These are phyloP conservation scores for Lophius americanus DNA, from an alignment of 2,797 vertebrate genomes.

Conservation along the genomic window DNA sequence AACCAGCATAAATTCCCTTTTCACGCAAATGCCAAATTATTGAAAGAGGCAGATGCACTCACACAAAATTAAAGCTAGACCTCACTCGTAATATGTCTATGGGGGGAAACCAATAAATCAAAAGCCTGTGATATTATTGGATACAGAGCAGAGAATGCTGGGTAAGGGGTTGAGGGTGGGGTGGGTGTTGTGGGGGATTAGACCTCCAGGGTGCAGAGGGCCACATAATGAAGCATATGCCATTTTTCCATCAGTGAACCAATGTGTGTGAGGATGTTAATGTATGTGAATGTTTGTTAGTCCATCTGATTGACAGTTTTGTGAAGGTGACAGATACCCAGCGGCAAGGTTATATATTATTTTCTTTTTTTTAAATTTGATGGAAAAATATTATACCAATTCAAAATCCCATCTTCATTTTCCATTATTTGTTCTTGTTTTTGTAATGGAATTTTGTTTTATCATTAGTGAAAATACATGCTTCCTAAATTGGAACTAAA, in stretches of 20 bases:
- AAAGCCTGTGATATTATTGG: constrained; percentile 56
- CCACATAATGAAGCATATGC: constrained; percentile 63
- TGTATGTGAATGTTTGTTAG: constrained; percentile 57
- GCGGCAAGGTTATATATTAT: too few relatives aligned
- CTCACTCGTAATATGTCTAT: constrained; percentile 56
- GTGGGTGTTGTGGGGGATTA: constrained; percentile 48
- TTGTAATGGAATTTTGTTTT: background rate
- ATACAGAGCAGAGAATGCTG: constrained; percentile 40
- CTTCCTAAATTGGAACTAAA: too few relatives aligned
- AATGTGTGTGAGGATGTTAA: constrained; percentile 18
- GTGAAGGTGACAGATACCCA: constrained; percentile 44
- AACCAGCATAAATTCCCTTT: constrained; percentile 43
- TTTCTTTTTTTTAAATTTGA: too few relatives aligned
- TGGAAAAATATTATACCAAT: too few relatives aligned
- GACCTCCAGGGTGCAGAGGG: constrained; percentile 52
- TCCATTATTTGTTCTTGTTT: constrained; percentile 31
- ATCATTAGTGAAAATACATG: too few relatives aligned
- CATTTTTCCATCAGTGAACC: constrained; percentile 26
- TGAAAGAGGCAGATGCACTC: constrained; percentile 30
- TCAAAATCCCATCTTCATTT: constrained; percentile 11
- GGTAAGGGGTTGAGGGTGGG: constrained; percentile 35
- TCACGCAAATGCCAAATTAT: constrained; percentile 60
- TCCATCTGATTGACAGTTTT: constrained; percentile 55
- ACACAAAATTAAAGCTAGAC: constrained; percentile 38
- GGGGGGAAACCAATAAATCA: constrained; percentile 45